phyloP scores from a whole-genome alignment of 2,113 vertebrate species.

The Hyperopisus bebe region DNA sequence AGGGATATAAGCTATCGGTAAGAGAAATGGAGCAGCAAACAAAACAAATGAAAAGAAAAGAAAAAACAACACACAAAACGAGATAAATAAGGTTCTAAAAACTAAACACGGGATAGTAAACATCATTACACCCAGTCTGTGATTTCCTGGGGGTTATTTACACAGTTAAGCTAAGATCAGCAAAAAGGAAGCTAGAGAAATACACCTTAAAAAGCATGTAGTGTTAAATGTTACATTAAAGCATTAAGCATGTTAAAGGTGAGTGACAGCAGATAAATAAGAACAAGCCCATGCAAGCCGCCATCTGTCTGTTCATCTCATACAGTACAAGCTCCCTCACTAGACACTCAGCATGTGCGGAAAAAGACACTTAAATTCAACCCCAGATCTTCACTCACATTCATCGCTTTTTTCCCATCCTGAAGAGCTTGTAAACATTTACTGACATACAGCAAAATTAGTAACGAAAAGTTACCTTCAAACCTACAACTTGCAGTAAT shows the following conservation, averaged over 20 bases:
- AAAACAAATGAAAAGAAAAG: slow-evolving; percentile 61
- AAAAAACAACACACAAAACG: slow-evolving; percentile 45
- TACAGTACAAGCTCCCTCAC: not conserved
- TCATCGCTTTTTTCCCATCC: not conserved
- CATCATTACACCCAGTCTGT: slow-evolving; percentile 10
- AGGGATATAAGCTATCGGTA: slow-evolving; percentile 88
- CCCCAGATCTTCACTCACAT: slow-evolving; percentile 4
- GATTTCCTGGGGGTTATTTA: not conserved
- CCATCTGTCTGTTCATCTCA: not conserved
- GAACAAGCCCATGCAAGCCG: slow-evolving; percentile 12
- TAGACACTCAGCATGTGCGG: slow-evolving; percentile 1
- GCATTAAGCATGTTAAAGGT: slow-evolving; percentile 10
- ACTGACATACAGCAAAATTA: slow-evolving; percentile 11
- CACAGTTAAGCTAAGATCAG: not conserved
- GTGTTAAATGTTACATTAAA: not conserved
- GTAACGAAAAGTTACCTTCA: not conserved
- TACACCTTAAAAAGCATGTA: not conserved
- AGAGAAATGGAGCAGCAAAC: slow-evolving; percentile 68
- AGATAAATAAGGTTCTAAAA: slow-evolving; percentile 18
- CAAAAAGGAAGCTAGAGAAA: not conserved
- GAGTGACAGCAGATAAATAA: slow-evolving; percentile 1
- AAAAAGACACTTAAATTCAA: slow-evolving; percentile 1
- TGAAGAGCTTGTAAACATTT: slow-evolving; percentile 10
- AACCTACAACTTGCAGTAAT: not conserved
- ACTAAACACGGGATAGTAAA: slow-evolving; percentile 11